Percentiles rank a stretch among this genome's conserved stretches.
Conservation (phyloP, 1,140 invertebrate genomes). For the Ctenoplectra terminalis region DNA sequence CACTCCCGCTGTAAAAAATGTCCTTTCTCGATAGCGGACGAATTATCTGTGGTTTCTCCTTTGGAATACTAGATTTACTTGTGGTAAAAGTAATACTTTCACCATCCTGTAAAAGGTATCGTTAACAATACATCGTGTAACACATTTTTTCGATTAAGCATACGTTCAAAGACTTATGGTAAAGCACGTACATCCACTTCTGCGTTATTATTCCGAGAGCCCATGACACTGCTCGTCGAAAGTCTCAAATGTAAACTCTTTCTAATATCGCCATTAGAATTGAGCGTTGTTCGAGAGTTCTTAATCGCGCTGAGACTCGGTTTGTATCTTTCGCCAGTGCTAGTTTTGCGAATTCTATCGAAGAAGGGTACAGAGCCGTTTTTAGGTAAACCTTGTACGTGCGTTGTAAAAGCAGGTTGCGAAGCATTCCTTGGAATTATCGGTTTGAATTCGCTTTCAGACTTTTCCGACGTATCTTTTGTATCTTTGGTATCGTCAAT, state of each 20-base stretch:
- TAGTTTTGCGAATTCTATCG: conserved; percentile 91
- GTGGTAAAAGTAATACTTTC: conserved; percentile 82
- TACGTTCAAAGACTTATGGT: background rate
- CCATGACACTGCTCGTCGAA: conserved; percentile 85
- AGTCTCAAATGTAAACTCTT: conserved; percentile 84
- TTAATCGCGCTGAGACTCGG: conserved; percentile 91
- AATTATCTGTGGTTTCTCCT: conserved; percentile 88
- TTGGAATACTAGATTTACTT: conserved; percentile 82
- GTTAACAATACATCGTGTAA: background rate
- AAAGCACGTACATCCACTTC: conserved; percentile 84
- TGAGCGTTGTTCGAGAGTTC: conserved; percentile 79
- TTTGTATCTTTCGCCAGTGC: conserved; percentile 89
- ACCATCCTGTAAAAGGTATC: conserved; percentile 71
- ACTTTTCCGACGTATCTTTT: conserved; percentile 71
- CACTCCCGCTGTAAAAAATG: conserved; percentile 98
- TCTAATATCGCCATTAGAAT: conserved; percentile 84
- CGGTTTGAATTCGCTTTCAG: conserved; percentile 80
- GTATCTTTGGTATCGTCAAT: conserved; percentile 80
- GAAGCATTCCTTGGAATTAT: conserved; percentile 91
- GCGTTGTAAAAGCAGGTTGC: conserved; percentile 92
- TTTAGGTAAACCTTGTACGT: conserved; percentile 91
- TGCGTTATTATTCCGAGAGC: conserved; percentile 85
- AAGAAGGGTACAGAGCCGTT: conserved; percentile 95
- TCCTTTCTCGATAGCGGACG: conserved; percentile 97
- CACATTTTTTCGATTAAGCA: background rate